A percentile compares a stretch with the other conserved stretches of the same genome.
These are phyloP conservation scores for Hoplodrina blanda DNA, from an alignment of 2,888 invertebrate genomes.

Conservation along the genomic window DNA sequence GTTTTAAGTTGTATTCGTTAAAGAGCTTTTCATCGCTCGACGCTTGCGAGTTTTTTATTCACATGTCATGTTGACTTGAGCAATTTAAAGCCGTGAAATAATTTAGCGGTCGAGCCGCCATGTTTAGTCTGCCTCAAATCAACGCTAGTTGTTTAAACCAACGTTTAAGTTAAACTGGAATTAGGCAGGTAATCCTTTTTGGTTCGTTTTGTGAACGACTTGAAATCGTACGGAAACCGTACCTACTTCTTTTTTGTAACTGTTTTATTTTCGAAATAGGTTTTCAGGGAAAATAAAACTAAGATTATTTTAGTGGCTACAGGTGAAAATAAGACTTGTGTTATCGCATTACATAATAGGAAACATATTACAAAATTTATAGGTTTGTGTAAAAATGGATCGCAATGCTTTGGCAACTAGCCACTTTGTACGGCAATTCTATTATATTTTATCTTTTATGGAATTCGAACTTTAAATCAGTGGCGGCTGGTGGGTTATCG, in stretches of 20 bases:
- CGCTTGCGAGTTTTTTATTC: conserved; percentile 28
- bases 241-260: not conserved
- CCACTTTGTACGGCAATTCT: conserved; percentile 10
- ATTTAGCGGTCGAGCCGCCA: not conserved
- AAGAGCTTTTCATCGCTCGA: conserved; percentile 25
- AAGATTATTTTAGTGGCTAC: not conserved
- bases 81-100: conserved; percentile 31
- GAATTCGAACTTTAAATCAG: conserved; percentile 6
- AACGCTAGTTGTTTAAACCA: conserved; percentile 11
- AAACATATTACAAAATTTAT: conserved; percentile 1
- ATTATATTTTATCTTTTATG: conserved; percentile 9
- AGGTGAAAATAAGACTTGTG: not conserved
- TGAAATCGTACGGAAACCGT: not conserved
- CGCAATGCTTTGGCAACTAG: conserved; percentile 12
- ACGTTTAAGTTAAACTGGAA: conserved; percentile 5
- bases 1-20: conserved; percentile 24
- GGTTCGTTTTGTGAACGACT: not conserved
- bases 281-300: not conserved
- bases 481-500: no score
- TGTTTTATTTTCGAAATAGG: not conserved
- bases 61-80: conserved; percentile 29
- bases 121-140: conserved; percentile 19
- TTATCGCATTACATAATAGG: not conserved
- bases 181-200: conserved; percentile 6
- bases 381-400: not conserved